phyloP scores from a whole-genome alignment of 1,140 invertebrate species.

The Drosophila mojavensis region DNA sequence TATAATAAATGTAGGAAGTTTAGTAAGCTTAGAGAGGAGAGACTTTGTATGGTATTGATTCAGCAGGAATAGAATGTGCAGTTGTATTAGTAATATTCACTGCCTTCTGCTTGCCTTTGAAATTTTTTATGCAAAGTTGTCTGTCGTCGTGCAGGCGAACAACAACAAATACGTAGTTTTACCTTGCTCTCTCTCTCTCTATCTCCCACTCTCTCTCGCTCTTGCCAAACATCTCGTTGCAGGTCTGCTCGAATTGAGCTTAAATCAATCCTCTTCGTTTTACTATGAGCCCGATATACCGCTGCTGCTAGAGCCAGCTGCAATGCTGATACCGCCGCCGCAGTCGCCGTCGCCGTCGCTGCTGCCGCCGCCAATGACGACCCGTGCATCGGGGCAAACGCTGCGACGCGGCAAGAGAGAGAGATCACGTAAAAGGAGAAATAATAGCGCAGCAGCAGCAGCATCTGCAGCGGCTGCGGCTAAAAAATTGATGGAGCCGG shows the following conservation, averaged over 20 bases:
- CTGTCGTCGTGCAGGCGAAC: slow-evolving; percentile 38
- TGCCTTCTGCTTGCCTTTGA: slow-evolving; percentile 32
- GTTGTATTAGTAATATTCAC: not conserved
- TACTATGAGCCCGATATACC: slow-evolving; percentile 61
- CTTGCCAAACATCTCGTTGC: slow-evolving; percentile 67
- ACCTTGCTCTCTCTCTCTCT: slow-evolving; percentile 41
- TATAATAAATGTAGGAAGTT: not conserved
- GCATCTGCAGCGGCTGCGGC: not conserved
- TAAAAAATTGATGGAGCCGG: slow-evolving; percentile 36
- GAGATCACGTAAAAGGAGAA: slow-evolving; percentile 57
- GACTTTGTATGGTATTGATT: not conserved
- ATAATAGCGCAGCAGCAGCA: not conserved
- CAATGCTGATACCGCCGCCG: slow-evolving; percentile 10
- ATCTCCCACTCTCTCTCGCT: slow-evolving; percentile 26
- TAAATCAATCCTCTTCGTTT: slow-evolving; percentile 61
- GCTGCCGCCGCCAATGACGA: slow-evolving; percentile 22
- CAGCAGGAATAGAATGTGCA: too few relatives aligned
- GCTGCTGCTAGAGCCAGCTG: slow-evolving; percentile 17
- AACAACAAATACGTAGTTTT: slow-evolving; percentile 23
- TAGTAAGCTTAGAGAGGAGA: not conserved
- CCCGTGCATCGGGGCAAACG: slow-evolving; percentile 14
- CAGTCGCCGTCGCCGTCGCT: slow-evolving; percentile 8
- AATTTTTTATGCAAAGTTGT: slow-evolving; percentile 40
- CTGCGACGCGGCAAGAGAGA: slow-evolving; percentile 53
- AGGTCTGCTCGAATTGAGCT: slow-evolving; percentile 75